phyloP scores from a whole-genome alignment of 1,140 invertebrate genomes.

The Ips typographus region DNA sequence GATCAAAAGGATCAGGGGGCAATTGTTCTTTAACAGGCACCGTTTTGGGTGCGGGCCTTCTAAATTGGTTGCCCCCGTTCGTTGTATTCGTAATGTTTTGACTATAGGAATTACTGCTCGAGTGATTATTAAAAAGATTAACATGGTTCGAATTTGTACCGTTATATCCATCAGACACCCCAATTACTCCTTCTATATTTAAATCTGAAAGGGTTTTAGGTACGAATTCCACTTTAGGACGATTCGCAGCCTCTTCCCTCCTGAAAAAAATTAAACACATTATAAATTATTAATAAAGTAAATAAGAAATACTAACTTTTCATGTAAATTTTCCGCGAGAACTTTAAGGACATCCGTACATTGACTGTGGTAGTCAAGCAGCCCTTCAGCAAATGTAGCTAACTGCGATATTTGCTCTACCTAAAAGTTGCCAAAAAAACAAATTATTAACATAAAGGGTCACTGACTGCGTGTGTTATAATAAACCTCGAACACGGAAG shows the following conservation, averaged over 20 bases:
- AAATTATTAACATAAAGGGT: too few species aligned
- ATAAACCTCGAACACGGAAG: too few species aligned
- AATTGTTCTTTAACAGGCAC: constrained; percentile 44
- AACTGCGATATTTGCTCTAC: constrained; percentile 97
- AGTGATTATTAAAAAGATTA: constrained; percentile 39
- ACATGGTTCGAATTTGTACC: constrained; percentile 45
- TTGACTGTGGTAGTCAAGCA: constrained; percentile 95
- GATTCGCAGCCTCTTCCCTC: constrained; percentile 84
- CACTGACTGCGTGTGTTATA: too few species aligned
- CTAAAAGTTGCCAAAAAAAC: constrained; percentile 54
- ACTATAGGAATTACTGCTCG: constrained; percentile 40
- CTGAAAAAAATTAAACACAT: constrained; percentile 57
- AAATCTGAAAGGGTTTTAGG: constrained; percentile 90
- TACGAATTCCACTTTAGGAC: constrained; percentile 88
- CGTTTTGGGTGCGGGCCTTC: constrained; percentile 43
- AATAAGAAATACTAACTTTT: constrained; percentile 69
- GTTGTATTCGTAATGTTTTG: constrained; percentile 33
- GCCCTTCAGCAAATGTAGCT: constrained; percentile 89
- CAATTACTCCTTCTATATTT: constrained; percentile 68
- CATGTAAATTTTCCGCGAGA: constrained; percentile 81
- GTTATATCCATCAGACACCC: constrained; percentile 52
- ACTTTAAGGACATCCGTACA: constrained; percentile 87
- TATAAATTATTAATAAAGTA: constrained; percentile 4
- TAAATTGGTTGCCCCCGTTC: constrained; percentile 35
- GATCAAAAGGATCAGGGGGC: constrained; percentile 48